phyloP scores from a whole-genome alignment of 2,888 invertebrate genomes.

The Drosophila cognata region DNA sequence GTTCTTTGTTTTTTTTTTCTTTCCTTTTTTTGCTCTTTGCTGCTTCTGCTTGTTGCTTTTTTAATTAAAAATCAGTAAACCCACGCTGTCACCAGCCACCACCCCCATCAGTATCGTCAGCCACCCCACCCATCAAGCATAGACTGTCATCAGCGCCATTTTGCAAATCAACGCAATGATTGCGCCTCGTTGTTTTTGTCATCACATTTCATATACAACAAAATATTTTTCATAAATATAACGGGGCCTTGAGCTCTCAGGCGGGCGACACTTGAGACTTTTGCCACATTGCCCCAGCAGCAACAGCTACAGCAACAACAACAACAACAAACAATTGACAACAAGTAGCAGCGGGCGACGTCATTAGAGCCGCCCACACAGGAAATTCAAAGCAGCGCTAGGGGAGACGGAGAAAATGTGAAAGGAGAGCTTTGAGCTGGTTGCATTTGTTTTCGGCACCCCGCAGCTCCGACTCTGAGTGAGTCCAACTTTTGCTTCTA shows the following conservation, averaged over 20 bases:
- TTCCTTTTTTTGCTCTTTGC: slow-evolving; percentile 20
- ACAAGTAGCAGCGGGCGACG: slow-evolving; percentile 47
- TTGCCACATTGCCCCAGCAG: slow-evolving; percentile 71
- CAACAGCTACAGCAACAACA: slow-evolving; percentile 16
- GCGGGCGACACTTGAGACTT: slow-evolving; percentile 69
- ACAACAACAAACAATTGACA: slow-evolving; percentile 44
- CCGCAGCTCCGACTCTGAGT: slow-evolving; percentile 40
- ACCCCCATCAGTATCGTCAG: not conserved
- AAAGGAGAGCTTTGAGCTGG: slow-evolving; percentile 22
- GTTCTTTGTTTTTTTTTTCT: slow-evolving; percentile 19
- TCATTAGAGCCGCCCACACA: slow-evolving; percentile 74
- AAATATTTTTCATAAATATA: slow-evolving; percentile 75
- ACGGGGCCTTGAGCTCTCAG: slow-evolving; percentile 46
- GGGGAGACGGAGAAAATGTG: not conserved
- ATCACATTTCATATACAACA: slow-evolving; percentile 39
- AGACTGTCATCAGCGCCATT: slow-evolving; percentile 77
- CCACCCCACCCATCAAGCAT: slow-evolving; percentile 15
- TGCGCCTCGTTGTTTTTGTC: slow-evolving; percentile 70
- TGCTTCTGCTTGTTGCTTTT: slow-evolving; percentile 59
- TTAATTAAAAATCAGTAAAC: slow-evolving; percentile 80
- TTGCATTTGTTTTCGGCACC: slow-evolving; percentile 48
- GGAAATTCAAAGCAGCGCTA: slow-evolving; percentile 24
- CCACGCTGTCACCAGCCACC: slow-evolving; percentile 36
- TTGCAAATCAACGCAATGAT: slow-evolving; percentile 79
- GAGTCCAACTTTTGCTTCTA: not conserved